phyloP scores from a whole-genome alignment of 1,140 invertebrate species.

The Ooceraea biroi region DNA sequence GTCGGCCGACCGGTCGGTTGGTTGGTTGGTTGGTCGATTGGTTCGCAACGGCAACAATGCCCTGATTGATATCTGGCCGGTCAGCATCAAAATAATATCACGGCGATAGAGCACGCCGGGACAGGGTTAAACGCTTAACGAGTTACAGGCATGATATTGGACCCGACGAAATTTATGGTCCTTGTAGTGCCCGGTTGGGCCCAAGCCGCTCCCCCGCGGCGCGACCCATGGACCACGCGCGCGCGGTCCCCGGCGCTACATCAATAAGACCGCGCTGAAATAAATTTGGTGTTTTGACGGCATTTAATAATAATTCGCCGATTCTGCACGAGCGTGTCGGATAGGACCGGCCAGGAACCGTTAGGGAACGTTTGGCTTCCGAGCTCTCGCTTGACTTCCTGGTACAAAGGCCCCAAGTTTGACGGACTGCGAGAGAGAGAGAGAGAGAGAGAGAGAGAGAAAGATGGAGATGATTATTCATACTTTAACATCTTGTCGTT shows the following conservation, averaged over 20 bases:
- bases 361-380: conserved; percentile 75
- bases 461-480: too few relatives aligned
- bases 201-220: conserved; percentile 78
- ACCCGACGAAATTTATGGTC: conserved; percentile 82
- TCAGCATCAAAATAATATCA: conserved; percentile 79
- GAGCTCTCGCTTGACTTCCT: conserved; percentile 72
- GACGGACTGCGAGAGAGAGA: not conserved
- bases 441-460: not conserved
- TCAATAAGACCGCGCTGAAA: conserved; percentile 84
- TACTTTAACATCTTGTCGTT: too few relatives aligned
- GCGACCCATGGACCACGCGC: conserved; percentile 78
- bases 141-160: conserved; percentile 84
- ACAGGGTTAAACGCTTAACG: conserved; percentile 81
- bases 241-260: conserved; percentile 73
- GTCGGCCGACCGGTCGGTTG: too few relatives aligned
- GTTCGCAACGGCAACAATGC: conserved; percentile 63
- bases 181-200: conserved; percentile 78
- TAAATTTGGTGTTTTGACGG: conserved; percentile 84
- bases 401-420: conserved; percentile 43
- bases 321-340: conserved; percentile 63
- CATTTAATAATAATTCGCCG: conserved; percentile 84
- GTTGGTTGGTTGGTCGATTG: not conserved
- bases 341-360: conserved; percentile 39
- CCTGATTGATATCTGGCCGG: conserved; percentile 80
- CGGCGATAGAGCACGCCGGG: conserved; percentile 77